Evolutionary conservation across 2,888 invertebrate species (phyloP).

Genomic region (Megastigmus dorsalis): DNA sequence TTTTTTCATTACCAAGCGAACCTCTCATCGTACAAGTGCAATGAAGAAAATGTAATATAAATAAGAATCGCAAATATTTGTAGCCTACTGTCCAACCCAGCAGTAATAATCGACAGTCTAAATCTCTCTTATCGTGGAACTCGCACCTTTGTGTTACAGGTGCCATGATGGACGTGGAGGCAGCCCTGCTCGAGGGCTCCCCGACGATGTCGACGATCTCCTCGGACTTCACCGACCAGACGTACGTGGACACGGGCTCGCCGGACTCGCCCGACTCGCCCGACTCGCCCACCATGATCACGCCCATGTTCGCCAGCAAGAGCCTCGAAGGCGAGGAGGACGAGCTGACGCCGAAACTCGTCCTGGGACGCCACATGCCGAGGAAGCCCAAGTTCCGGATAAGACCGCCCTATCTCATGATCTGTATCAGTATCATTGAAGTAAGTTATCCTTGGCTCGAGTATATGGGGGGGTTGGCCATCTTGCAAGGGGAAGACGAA

Average conservation of each 20-base stretch:
- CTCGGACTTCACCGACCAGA: slow-evolving; percentile 65
- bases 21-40: too few relatives aligned
- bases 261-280: slow-evolving; percentile 63
- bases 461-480: too few relatives aligned
- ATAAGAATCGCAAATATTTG: too few relatives aligned
- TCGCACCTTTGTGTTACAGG: slow-evolving; percentile 57
- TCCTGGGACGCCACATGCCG: slow-evolving; percentile 61
- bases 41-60: too few relatives aligned
- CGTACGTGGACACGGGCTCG: slow-evolving; percentile 65
- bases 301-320: slow-evolving; percentile 15
- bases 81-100: too few relatives aligned
- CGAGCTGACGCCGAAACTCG: slow-evolving; percentile 65
- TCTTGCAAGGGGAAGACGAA: too few relatives aligned
- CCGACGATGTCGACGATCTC: slow-evolving; percentile 70
- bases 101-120: too few relatives aligned
- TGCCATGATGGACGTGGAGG: slow-evolving; percentile 70
- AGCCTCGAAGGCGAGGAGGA: slow-evolving; percentile 58
- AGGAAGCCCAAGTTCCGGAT: slow-evolving; percentile 71
- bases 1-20: too few relatives aligned
- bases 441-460: slow-evolving; percentile 60
- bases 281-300: background rate
- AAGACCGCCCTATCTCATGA: slow-evolving; percentile 73
- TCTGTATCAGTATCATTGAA: slow-evolving; percentile 72
- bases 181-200: slow-evolving; percentile 69
- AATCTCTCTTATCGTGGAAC: too few relatives aligned